Conservation (phyloP, 1,140 invertebrate species). For the Tetramorium parvispinum region DNA sequence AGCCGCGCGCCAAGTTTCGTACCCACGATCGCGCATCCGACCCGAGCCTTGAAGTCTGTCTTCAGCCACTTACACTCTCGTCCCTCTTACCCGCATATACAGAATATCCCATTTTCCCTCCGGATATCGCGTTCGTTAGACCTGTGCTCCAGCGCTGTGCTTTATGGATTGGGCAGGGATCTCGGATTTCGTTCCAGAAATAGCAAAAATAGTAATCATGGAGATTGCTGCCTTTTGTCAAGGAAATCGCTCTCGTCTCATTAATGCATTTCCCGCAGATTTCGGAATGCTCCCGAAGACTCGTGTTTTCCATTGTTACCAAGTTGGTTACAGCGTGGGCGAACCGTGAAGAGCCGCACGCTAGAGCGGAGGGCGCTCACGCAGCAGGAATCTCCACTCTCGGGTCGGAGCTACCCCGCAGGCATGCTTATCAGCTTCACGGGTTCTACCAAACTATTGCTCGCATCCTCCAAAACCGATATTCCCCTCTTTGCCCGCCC, state of each 20-base stretch:
- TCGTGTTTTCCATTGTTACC: constrained; percentile 22
- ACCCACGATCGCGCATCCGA: constrained; percentile 49
- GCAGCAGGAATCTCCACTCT: constrained; percentile 51
- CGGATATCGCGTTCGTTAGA: background rate
- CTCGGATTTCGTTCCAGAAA: background rate
- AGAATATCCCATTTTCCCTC: too few species aligned
- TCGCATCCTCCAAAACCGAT: constrained; percentile 24
- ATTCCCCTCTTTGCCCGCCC: background rate
- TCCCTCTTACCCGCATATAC: background rate
- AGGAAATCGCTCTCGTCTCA: background rate
- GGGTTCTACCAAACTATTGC: constrained; percentile 53
- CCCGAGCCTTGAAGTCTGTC: constrained; percentile 27
- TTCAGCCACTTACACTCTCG: constrained; percentile 34
- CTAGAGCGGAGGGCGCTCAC: constrained; percentile 4
- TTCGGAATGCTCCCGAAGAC: background rate
- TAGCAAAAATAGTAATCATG: background rate
- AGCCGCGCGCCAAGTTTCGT: constrained; percentile 60
- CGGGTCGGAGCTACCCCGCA: constrained; percentile 37
- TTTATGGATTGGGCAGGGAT: background rate
- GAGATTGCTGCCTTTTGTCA: background rate
- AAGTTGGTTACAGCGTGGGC: background rate
- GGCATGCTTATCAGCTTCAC: constrained; percentile 54
- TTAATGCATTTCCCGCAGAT: background rate
- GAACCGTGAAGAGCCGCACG: background rate
- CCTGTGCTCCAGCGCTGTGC: background rate